Base-by-base conservation (phyloP, 2,888 invertebrate species). In the Palloptera scutellata region DNA sequence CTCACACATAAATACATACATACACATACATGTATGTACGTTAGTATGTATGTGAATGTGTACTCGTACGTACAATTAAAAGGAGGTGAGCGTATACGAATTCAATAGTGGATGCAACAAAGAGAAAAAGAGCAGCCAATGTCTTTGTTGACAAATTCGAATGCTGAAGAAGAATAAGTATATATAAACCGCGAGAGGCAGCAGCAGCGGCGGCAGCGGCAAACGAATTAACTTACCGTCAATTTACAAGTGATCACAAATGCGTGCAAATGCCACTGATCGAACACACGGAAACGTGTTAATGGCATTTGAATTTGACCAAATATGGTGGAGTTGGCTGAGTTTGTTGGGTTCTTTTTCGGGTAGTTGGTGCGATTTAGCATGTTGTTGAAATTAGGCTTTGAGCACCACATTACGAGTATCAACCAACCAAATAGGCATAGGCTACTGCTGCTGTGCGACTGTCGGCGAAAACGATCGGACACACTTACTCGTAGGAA, bases 301-400 rank as follows among this genome's bases (percentile, higher is more conserved):
- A 81, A 81, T 81, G 81, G 79, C 79, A 81, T 83, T 81, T 79
- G 81, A 79, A 82, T 83, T 80, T 80, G 77, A 72, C 81, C 83
- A 81, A 81, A 81, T 82, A 83, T 80, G 81, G 82, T 76, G 69
- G 71, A 70, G 68, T 64, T 30, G 9, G 20, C 19, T 41, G 41
- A 6, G 6, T 60, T 43, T n/a, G n/a, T n/a, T n/a, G n/a, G n/a
- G n/a, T n/a, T 12, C 17, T 45, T 43, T 60, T 53, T 43, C 42
- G 65, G 30, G 8, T 51, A 52, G 19, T 12, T 20, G 61, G 62
- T 65, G 58, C 48, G 65, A 65, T 58, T 65, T 68, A 66, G 68
- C 71, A 70, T 70, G 70, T 72, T 43, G 67, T 59, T 66, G 66
- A 69, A 71, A 70, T 70, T 70, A 73, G 71, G 65, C 66, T 45